A percentile compares a stretch with the other conserved stretches of the same genome.
phyloP scores from a whole-genome alignment of 2,888 invertebrate genomes.

The Asteroscopus sphinx region DNA sequence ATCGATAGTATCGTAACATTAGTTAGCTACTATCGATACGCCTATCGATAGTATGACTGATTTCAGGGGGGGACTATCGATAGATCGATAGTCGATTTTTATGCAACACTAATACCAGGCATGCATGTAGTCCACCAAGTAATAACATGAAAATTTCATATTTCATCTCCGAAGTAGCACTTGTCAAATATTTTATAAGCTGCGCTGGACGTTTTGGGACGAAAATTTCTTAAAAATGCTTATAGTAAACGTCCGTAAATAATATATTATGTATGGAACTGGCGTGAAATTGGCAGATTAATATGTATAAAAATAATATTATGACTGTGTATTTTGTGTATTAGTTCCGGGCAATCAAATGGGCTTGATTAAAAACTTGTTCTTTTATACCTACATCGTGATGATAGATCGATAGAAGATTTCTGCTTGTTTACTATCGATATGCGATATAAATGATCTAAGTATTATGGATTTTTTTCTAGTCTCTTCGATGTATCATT shows the following conservation, averaged over 20 bases:
- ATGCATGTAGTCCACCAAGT: background rate
- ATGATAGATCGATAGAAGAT: background rate
- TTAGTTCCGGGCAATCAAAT: constrained; percentile 46
- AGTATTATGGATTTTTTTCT: no score
- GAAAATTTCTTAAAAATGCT: constrained; percentile 27
- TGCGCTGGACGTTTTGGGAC: constrained; percentile 3
- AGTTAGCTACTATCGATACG: no score
- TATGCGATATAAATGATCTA: no score
- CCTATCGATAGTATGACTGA: no score
- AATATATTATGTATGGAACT: constrained; percentile 4
- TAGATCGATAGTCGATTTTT: no score
- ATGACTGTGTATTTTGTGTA: constrained; percentile 44
- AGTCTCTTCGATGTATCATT: no score
- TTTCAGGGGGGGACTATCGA: no score
- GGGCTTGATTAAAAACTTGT: constrained; percentile 50
- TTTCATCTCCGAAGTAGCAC: constrained; percentile 19
- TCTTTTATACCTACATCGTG: constrained; percentile 1
- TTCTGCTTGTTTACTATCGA: no score
- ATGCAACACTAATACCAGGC: no score
- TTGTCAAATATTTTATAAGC: constrained; percentile 34
- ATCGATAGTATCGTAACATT: no score
- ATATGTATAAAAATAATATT: constrained; percentile 13
- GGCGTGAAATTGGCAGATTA: constrained; percentile 30
- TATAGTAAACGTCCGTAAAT: constrained; percentile 14
- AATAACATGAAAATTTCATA: constrained; percentile 21